phyloP scores from a whole-genome alignment of 1,140 invertebrate species.

The Brachionus plicatilis region DNA sequence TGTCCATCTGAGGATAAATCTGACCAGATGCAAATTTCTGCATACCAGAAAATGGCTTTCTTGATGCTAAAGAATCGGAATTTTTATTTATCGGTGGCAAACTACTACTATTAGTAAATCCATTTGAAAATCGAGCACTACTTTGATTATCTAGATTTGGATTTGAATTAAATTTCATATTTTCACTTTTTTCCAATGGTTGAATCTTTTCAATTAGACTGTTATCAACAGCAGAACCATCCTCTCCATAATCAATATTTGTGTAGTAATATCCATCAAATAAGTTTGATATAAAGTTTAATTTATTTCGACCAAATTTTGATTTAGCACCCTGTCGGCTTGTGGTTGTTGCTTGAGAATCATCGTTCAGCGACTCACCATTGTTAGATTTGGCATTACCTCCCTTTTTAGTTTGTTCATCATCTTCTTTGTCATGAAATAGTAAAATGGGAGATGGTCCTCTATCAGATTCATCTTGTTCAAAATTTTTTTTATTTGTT shows the following conservation, averaged over 20 bases:
- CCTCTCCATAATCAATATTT: conserved; percentile 1
- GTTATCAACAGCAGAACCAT: neutral
- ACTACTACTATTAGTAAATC: neutral
- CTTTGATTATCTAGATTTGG: neutral
- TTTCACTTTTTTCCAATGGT: neutral
- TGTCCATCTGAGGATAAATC: neutral
- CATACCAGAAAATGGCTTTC: neutral
- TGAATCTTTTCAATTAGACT: neutral
- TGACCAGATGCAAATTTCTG: neutral
- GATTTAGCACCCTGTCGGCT: neutral
- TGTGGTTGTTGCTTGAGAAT: neutral
- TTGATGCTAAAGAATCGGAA: neutral
- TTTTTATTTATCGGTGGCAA: neutral
- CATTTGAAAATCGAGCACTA: neutral
- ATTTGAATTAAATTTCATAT: neutral
- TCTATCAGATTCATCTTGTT: neutral
- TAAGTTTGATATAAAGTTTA: conserved; percentile 24
- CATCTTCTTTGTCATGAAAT: neutral
- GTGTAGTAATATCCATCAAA: conserved; percentile 31
- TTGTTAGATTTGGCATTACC: neutral
- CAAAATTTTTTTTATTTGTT: neutral
- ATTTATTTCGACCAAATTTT: conserved; percentile 13
- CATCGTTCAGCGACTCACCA: neutral
- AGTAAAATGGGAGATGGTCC: neutral
- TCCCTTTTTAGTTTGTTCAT: neutral